Percentiles rank a stretch among this genome's conserved stretches.
Evolutionary conservation across 2,113 vertebrate species (phyloP).

Genomic region (Mesitornis unicolor): DNA sequence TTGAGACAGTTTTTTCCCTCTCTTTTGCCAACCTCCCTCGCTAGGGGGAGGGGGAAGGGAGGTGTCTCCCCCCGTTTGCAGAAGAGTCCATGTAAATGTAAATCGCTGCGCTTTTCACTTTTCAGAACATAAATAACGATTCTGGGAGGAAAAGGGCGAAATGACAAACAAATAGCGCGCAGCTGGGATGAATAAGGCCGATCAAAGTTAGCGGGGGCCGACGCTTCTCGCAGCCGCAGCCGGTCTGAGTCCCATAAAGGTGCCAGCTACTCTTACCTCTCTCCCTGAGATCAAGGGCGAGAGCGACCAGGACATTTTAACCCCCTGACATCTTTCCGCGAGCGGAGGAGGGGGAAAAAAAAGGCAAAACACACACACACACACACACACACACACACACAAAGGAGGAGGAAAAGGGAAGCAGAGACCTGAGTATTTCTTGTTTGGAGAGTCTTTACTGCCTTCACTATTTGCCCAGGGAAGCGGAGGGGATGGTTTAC

Average conservation of each 20-base stretch:
- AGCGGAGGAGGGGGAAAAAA: neutral
- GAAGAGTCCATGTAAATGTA: neutral
- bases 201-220: slow-evolving; percentile 67
- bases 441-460: neutral
- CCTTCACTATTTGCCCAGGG: neutral
- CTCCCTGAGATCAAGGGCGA: slow-evolving; percentile 55
- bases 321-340: slow-evolving; percentile 23
- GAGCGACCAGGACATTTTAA: slow-evolving; percentile 19
- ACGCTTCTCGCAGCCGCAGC: slow-evolving; percentile 1
- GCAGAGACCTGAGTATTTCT: neutral
- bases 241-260: slow-evolving; percentile 60
- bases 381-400: no score
- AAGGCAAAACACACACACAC: no score
- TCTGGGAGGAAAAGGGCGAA: slow-evolving; percentile 55
- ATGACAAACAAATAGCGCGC: slow-evolving; percentile 73
- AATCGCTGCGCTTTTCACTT: neutral
- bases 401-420: neutral
- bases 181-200: slow-evolving; percentile 75
- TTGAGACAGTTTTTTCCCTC: neutral
- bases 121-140: slow-evolving; percentile 70
- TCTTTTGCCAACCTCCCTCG: neutral
- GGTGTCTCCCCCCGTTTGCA: neutral
- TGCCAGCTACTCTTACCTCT: slow-evolving; percentile 44
- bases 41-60: neutral
- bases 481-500: neutral